Conservation (phyloP, 2,113 vertebrate genomes). For the rat (Rattus norvegicus) region GRCr8 NC_086026.1:110821001-110821500, state of each 20-base stretch:
- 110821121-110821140: background rate
- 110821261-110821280: background rate
- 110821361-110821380: fast-evolving
- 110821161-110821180: background rate
- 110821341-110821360: no score
- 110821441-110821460: background rate
- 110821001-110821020: background rate
- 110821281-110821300: background rate
- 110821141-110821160: slow-evolving; percentile 28
- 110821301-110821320: no score
- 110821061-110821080: slow-evolving; percentile 1
- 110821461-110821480: background rate
- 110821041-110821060: background rate
- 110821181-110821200: background rate
- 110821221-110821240: background rate
- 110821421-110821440: background rate
- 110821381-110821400: no score
- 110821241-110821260: background rate
- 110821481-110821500: background rate
- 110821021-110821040: background rate
- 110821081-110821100: slow-evolving; percentile 24
- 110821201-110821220: background rate
- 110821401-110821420: no score
- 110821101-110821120: slow-evolving; percentile 6
- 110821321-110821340: no score